Evolutionary conservation across 2,113 vertebrate genomes (phyloP), one percentile per base, ranked within the genome.

Genomic region (Megaceryle maxima): DNA sequence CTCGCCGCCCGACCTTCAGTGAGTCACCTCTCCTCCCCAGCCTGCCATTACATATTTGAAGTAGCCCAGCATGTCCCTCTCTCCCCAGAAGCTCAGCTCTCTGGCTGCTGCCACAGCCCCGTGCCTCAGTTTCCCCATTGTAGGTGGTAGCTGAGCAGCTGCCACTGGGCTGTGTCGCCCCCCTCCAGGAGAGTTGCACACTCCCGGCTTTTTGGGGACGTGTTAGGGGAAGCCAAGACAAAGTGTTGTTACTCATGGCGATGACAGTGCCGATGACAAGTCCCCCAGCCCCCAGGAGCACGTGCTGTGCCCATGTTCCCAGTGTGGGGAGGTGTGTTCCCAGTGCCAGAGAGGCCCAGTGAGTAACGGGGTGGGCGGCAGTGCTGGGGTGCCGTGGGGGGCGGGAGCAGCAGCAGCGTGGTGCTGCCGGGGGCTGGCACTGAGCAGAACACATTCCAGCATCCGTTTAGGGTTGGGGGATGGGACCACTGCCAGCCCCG

Each of bases 291-390:
- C 82, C 94, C 93, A 82, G 93, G 55, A 91, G 84, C 92, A 91
- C 92, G 89, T 96, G 92, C 88, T 79, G 88, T 86, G 59, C 93
- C 94, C 78, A 85, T 88, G 77, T 28, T 90, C 83, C 91, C 77
- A 11, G 21, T 7, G 4, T 4, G 22, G 95, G 93, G 93, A 77
- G 92, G 93, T 92, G 80, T 22, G 88, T 94, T 95, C 95, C 88
- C 87, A 21, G 73, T 92, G 83, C 90, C 94, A 91, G 64, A 67
- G 87, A 70, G 92, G 37, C 94, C 97, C 92, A 88, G 48, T 88
- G 95, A 94, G 93, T 96, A 96, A 97, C 77, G 92, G 90, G 83
- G 96, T 95, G 90, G 96, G 97, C 13, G 95, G 92, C 79, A 43
- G 85, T 56, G 85, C 85, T 1, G 46, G 94, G 90, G 55, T 28